phyloP scores from a whole-genome alignment of 2,113 vertebrate species.

The Scolopax mira region DNA sequence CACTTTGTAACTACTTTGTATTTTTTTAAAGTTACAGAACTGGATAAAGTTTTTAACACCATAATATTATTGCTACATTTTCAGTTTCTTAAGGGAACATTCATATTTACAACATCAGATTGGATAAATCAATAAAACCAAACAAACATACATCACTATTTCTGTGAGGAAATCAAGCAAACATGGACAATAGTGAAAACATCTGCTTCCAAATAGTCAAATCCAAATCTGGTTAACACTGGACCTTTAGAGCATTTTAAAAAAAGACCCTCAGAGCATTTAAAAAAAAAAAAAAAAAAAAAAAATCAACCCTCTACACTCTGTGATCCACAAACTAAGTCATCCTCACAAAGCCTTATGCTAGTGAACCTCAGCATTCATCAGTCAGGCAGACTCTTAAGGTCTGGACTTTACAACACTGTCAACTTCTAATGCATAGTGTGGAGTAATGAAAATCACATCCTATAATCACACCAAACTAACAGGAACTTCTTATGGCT shows the following conservation, averaged over 20 bases:
- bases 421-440: background rate
- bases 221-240: background rate
- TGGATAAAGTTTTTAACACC: background rate
- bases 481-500: background rate
- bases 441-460: background rate
- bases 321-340: background rate
- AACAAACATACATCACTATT: background rate
- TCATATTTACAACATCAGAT: background rate
- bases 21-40: background rate
- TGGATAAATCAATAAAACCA: background rate
- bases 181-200: background rate
- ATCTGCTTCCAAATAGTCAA: background rate
- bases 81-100: background rate
- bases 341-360: fast-evolving
- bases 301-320: background rate
- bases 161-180: background rate
- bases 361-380: background rate
- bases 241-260: background rate
- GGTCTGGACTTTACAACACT: background rate
- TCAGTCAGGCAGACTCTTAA: background rate
- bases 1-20: background rate
- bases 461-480: background rate
- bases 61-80: background rate
- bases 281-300: background rate
- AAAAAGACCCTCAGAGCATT: background rate